Evolutionary conservation across 2,888 invertebrate genomes (phyloP), one percentile per base, ranked within the genome.

Genomic region (Synergus itoensis): DNA sequence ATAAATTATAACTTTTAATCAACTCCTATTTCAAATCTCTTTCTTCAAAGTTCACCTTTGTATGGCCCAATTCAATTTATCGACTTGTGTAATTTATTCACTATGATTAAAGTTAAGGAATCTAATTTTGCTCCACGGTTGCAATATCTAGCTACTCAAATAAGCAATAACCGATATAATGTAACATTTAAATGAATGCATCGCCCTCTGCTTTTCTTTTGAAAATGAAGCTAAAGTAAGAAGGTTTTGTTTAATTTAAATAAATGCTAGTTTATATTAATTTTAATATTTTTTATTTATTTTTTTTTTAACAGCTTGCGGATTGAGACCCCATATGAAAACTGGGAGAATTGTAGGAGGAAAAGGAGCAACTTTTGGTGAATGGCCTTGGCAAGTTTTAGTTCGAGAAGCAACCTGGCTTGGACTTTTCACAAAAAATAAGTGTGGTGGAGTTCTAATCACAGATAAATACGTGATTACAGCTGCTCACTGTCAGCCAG

Each of bases 401-500:
- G 97, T 98, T 0, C 94, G 98, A 57, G 98, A 98, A 92, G 97
- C 98, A 1, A 98, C 98, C 0, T 98, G 98, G 98, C 93, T 98
- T 64, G 98, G 98, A 0, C 94, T 98, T 28, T 98, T 98, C 92
- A 98, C 98, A 73, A 98, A 98, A 92, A 98, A 98, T 93, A 98
- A 98, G 92, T 98, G 98, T 89, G 98, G 98, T 1, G 98, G 98
- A 2, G 98, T 98, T 0, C 94, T 98, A n/a, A 97, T 98, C 87
- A 96, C 97, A 53, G 96, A 94, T 87, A 95, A 95, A 91, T 98
- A 96, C 89, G 98, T 98, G 5, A 95, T 98, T 80, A 98, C 98
- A 0, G 98, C 98, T 0, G 98, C 98, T 0, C 98, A 98, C 94
- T 98, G 98, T 93, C 98, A 98, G 91, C 98, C 98, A 64, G 98